These are phyloP conservation scores for Cremastinae sp. DNA, from an alignment of 2,888 invertebrate genomes.

Conservation along the genomic window DNA sequence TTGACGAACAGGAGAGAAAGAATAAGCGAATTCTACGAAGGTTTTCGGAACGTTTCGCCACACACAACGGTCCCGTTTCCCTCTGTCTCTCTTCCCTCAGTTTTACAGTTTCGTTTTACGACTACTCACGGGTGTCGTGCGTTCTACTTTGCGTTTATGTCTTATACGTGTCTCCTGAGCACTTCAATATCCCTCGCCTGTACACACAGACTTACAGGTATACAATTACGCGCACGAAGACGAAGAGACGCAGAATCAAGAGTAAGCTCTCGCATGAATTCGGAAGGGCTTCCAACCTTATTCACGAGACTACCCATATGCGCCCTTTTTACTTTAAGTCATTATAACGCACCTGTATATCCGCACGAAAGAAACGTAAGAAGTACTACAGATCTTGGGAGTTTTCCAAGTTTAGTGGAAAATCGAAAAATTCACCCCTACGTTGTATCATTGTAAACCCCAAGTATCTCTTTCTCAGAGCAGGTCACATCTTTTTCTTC, in stretches of 20 bases:
- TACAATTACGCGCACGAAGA: not conserved
- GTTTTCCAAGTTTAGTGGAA: constrained; percentile 32
- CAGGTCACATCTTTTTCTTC: constrained; percentile 45
- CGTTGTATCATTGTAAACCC: constrained; percentile 22
- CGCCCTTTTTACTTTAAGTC: constrained; percentile 3
- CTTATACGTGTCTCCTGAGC: constrained; percentile 66
- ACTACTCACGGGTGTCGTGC: constrained; percentile 75
- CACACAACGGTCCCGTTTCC: constrained; percentile 21
- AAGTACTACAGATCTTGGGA: constrained; percentile 33
- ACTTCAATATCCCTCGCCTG: constrained; percentile 47
- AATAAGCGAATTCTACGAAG: constrained; percentile 23
- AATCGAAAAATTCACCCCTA: constrained; percentile 61
- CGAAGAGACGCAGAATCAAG: not conserved
- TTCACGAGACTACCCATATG: not conserved
- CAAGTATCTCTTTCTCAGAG: constrained; percentile 40
- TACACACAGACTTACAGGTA: constrained; percentile 3
- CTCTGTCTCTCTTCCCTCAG: constrained; percentile 54
- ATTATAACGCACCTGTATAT: not conserved
- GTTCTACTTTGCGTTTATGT: constrained; percentile 74
- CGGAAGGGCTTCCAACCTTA: constrained; percentile 17
- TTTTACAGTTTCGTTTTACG: constrained; percentile 77
- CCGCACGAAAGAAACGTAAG: not conserved
- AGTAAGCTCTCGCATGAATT: not conserved
- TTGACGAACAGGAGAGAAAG: constrained; percentile 17
- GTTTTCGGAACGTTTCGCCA: constrained; percentile 24